Percentiles rank a stretch among this genome's conserved stretches.
phyloP scores from a whole-genome alignment of 2,888 invertebrate genomes.

The Pinctada fucata region DNA sequence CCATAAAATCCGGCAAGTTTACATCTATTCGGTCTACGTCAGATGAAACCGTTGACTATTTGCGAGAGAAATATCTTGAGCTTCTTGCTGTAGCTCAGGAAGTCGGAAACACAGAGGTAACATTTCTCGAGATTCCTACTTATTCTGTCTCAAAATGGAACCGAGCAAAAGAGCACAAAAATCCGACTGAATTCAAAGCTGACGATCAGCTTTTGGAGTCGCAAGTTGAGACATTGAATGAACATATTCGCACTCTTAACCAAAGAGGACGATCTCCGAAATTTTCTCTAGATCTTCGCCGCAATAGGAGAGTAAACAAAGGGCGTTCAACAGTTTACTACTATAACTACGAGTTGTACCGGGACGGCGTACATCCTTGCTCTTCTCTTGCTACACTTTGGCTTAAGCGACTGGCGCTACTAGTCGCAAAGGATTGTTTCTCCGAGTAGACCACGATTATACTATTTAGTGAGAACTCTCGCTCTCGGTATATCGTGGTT shows the following conservation, averaged over 20 bases:
- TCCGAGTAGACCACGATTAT: not conserved
- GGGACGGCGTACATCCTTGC: slow-evolving; percentile 3
- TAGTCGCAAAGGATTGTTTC: slow-evolving; percentile 2
- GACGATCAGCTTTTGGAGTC: not conserved
- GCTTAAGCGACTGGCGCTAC: not conserved
- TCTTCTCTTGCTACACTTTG: not conserved
- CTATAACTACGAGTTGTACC: not conserved
- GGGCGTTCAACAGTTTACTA: not conserved
- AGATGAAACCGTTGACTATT: not conserved
- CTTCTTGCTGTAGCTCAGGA: not conserved
- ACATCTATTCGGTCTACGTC: not conserved
- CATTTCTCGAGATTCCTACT: not conserved
- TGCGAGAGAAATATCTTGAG: not conserved
- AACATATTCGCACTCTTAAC: not conserved
- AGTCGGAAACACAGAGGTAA: not conserved
- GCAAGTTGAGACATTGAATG: not conserved
- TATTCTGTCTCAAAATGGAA: not conserved
- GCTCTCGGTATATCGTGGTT: not conserved
- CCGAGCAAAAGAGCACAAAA: not conserved
- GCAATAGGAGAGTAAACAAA: slow-evolving; percentile 1
- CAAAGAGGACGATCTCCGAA: not conserved
- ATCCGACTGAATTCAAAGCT: not conserved
- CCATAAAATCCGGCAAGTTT: not conserved
- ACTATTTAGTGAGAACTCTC: slow-evolving; percentile 1
- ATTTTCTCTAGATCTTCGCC: slow-evolving; percentile 2